Percentiles rank a stretch among this genome's conserved stretches.
Evolutionary conservation across 2,797 vertebrate genomes (phyloP).

Genomic region (Discoglossus pictus): DNA sequence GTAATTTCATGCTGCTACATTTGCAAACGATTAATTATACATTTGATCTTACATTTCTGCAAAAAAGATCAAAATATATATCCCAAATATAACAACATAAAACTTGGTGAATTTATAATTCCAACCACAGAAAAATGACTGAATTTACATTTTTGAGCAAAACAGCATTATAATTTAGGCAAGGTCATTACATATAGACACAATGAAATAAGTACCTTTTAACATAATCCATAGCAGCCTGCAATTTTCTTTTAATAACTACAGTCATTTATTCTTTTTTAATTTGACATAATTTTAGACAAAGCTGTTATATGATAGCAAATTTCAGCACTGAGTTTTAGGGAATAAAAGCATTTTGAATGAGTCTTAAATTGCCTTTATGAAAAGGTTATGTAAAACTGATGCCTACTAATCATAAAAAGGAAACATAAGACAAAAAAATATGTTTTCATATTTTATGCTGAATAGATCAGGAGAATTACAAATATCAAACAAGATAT

Average conservation of each 20-base stretch:
- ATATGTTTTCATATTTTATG: too few relatives aligned
- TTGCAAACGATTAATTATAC: constrained; percentile 52
- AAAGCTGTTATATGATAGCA: constrained; percentile 34
- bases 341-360: constrained; percentile 28
- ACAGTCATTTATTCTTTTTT: constrained; percentile 43
- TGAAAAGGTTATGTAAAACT: constrained; percentile 12
- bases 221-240: constrained; percentile 58
- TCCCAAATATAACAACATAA: constrained; percentile 52
- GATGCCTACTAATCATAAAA: too few relatives aligned
- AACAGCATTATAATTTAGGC: constrained; percentile 52
- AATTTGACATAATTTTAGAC: constrained; percentile 47
- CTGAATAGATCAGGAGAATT: too few relatives aligned
- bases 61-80: constrained; percentile 52
- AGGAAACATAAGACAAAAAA: too few relatives aligned
- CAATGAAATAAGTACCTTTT: constrained; percentile 59
- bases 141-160: constrained; percentile 51
- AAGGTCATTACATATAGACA: constrained; percentile 57
- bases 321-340: constrained; percentile 33
- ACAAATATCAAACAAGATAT: too few relatives aligned
- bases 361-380: constrained; percentile 7
- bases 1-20: constrained; percentile 52
- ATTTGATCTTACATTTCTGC: constrained; percentile 50
- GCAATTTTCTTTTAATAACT: constrained; percentile 52
- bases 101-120: constrained; percentile 45
- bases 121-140: constrained; percentile 37